Conservation (phyloP, 2,113 vertebrate species). For the Prunella fulvescens region DNA sequence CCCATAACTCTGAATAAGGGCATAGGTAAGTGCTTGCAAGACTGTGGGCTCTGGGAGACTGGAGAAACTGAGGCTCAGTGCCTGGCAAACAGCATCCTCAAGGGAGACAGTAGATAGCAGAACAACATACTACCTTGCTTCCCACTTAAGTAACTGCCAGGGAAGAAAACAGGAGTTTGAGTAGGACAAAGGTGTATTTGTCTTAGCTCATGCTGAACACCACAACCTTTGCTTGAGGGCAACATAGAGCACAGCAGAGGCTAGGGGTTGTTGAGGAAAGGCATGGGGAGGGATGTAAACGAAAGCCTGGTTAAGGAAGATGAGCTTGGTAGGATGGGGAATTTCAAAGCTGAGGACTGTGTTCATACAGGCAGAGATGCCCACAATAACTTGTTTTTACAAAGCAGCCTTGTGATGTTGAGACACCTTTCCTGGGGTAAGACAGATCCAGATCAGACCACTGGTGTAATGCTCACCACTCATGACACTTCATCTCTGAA, state of each 20-base stretch:
- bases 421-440: neutral
- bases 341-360: neutral
- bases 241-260: neutral
- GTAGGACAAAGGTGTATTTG: neutral
- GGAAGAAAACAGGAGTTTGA: neutral
- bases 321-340: neutral
- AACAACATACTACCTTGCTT: neutral
- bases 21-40: neutral
- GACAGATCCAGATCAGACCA: neutral
- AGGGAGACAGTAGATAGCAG: neutral
- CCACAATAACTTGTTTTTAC: neutral
- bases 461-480: neutral
- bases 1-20: neutral
- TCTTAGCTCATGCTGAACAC: neutral
- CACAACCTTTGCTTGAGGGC: neutral
- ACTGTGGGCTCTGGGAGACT: neutral
- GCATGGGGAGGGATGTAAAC: fast-evolving
- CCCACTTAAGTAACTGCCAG: neutral
- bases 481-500: neutral
- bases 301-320: neutral
- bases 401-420: neutral
- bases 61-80: neutral
- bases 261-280: neutral
- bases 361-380: neutral
- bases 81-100: neutral